Base-by-base conservation (phyloP, 1,140 invertebrate genomes). In the Arctopsyche grandis region DNA sequence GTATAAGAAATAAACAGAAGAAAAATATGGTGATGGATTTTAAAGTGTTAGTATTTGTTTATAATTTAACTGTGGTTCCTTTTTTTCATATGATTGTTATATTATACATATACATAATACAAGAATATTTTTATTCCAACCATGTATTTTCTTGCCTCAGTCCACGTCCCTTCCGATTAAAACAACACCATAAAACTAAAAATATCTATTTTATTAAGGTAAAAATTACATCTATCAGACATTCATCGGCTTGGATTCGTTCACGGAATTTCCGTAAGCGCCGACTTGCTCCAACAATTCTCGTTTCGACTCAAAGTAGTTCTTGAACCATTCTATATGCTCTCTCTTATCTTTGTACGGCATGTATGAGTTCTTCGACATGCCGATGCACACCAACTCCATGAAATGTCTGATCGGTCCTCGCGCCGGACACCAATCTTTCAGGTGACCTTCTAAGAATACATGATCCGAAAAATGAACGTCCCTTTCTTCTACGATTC, bases 351-450 rank as follows among this genome's bases (percentile, higher is more conserved):
- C 94, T 83, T 94, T 84, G 0, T 95, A 95, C 14, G 94, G 95
- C 79, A 99, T 89, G 85, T 95, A 97, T 4, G 96, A 92, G 90
- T 99, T 99, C 87, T 98, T 98, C 0, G 96, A 97, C 9, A 99
- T 89, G n/a, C 97, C 97, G 0, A 94, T 91, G 83, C 94, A 95
- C 0, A 99, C 97, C 5, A 99, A 89, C 85, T 99, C 97, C 97
- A 99, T 99, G 85, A 98, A 99, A 86, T 99, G 95, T 16, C 95
- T 89, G 77, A 99, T 91, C 0, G 98, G 97, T 0, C 97, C 97
- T 83, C 90, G 92, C 46, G 88, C 90, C 0, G 98, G 98, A 88
- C 98, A 99, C 94, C 95, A 97, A 0, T 89, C 91, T 84, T 94
- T 91, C 21, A 99, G 88, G 85, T 97, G 92, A 19, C 90, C 86